These are phyloP conservation scores for Brachylomia viminalis DNA, from an alignment of 2,888 invertebrate genomes.

Conservation along the genomic window DNA sequence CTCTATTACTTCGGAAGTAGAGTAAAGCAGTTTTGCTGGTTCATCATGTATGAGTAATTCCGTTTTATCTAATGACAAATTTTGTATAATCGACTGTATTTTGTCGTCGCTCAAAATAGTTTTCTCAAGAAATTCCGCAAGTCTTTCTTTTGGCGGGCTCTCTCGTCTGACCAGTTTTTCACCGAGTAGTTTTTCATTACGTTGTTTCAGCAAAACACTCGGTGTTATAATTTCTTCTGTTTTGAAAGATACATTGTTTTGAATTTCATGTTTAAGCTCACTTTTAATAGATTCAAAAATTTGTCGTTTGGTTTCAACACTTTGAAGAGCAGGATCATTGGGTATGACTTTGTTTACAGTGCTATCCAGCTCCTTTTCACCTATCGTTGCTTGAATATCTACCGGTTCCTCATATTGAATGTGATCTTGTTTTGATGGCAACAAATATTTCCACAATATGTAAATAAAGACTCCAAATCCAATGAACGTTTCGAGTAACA, in stretches of 20 bases:
- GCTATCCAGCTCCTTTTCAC: conserved; percentile 23
- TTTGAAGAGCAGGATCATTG: conserved; percentile 30
- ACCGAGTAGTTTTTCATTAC: conserved; percentile 67
- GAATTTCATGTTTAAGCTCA: conserved; percentile 14
- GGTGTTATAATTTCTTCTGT: conserved; percentile 69
- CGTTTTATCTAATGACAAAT: conserved; percentile 82
- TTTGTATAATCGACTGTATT: conserved; percentile 86
- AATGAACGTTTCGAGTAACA: conserved; percentile 84
- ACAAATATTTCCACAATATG: conserved; percentile 83
- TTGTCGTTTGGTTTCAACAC: conserved; percentile 35
- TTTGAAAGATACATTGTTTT: conserved; percentile 41
- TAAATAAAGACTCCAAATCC: conserved; percentile 81
- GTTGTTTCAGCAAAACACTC: conserved; percentile 72
- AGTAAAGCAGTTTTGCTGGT: conserved; percentile 61
- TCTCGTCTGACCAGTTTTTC: conserved; percentile 77
- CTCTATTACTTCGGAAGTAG: conserved; percentile 65
- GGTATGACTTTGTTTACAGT: conserved; percentile 17
- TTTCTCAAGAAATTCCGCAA: conserved; percentile 86
- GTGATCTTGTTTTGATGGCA: conserved; percentile 65
- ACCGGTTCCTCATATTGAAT: conserved; percentile 52
- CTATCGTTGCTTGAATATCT: conserved; percentile 36
- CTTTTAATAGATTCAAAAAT: conserved; percentile 35
- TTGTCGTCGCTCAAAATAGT: conserved; percentile 86
- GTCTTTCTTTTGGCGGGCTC: conserved; percentile 86
- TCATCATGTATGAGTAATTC: conserved; percentile 71